Base-by-base conservation (phyloP, 2,797 vertebrate genomes). In the Pyrocephalus nanus region DNA sequence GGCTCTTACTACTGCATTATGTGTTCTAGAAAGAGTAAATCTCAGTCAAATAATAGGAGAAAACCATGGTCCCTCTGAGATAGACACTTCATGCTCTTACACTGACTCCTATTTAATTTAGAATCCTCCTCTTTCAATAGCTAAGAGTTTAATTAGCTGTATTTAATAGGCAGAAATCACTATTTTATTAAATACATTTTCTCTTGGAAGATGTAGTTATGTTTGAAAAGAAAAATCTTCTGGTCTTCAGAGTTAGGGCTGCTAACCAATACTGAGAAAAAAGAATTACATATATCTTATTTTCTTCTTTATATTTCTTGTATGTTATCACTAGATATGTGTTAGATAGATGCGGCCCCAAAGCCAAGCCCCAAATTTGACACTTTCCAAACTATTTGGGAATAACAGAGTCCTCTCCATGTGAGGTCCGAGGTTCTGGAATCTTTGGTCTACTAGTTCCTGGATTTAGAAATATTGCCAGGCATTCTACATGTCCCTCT, bases 381-480 rank as follows among this genome's bases (percentile, higher is more conserved):
- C 0, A 3, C 21, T 70, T 77, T 47, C n/a, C n/a, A 55, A 90
- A 71, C 9, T 66, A 13, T 50, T 43, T 34, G 51, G 32, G 34
- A 91, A 36, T n/a, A 79, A 77, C 3, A 47, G 25, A 64, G 9
- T 19, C n/a, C 17, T 72, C 20, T 22, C 30, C 20, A 27, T 19
- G 9, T 0, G 11, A 85, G 32, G 30, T 47, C 50, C 14, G 42
- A 32, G 21, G 14, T 22, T 62, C 30, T 65, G 79, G 42, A 70
- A 77, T 80, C 40, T 32, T 76, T 36, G 38, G 34, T 62, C 30
- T 47, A 19, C 18, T 27, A 40, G 19, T 72, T 80, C 23, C 51
- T 66, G 64, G 50, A 78, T 88, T 81, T 84, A 78, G 79, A 86
- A 93, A 47, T 8, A 70, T 67, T 93, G n/a, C 48, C 73, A 92